phyloP scores from a whole-genome alignment of 2,797 vertebrate species.

The Rhincodon typus region DNA sequence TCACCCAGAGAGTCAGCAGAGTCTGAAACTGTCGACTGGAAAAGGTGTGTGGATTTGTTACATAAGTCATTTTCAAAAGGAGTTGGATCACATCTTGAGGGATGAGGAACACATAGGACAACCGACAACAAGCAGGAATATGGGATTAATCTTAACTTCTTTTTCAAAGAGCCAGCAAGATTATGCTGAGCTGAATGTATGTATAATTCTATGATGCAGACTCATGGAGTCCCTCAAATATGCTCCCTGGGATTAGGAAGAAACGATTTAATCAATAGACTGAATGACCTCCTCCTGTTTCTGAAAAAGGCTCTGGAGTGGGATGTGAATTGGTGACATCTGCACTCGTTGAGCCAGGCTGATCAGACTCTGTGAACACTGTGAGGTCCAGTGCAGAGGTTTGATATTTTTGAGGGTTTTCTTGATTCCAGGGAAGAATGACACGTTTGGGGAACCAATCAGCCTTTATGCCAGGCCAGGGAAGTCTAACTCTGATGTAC shows the following conservation, averaged over 20 bases:
- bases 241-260: too few relatives aligned
- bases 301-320: background rate
- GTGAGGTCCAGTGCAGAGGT: too few relatives aligned
- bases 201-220: background rate
- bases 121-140: background rate
- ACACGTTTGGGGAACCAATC: slow-evolving; percentile 91
- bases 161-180: background rate
- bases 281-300: slow-evolving; percentile 24
- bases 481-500: slow-evolving; percentile 84
- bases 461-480: slow-evolving; percentile 77
- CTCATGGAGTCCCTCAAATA: too few relatives aligned
- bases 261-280: background rate
- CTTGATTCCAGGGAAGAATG: slow-evolving; percentile 76
- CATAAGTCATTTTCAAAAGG: background rate
- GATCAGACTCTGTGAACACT: too few relatives aligned
- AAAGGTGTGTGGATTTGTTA: background rate
- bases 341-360: too few relatives aligned
- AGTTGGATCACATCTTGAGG: background rate
- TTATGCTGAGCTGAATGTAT: background rate
- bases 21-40: background rate
- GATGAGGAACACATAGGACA: background rate
- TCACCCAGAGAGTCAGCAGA: background rate
- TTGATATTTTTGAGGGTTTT: background rate
- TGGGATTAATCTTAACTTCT: background rate
- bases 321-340: too few relatives aligned